These are phyloP conservation scores for Anthopleura xanthogrammica DNA, from an alignment of 92 coral and sea anemone genomes.

Conservation along the genomic window DNA sequence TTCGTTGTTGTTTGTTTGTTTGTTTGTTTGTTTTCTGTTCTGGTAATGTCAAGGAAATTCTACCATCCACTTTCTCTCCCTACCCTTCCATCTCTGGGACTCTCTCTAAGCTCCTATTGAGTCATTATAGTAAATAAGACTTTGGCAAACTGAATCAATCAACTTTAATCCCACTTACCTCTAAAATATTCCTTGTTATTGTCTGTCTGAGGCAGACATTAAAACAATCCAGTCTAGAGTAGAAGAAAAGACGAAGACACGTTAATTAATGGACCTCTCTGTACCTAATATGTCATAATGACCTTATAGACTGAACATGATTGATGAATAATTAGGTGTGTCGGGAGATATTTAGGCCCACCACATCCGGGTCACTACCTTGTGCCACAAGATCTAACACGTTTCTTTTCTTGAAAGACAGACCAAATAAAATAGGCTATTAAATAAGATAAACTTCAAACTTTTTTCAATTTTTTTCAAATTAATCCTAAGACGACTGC, in stretches of 20 bases:
- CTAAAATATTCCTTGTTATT: background rate
- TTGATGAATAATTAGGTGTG: background rate
- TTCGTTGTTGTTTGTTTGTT: too few species aligned
- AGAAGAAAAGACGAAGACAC: background rate
- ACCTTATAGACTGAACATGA: constrained; percentile 1
- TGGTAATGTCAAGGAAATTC: too few species aligned
- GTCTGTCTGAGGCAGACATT: background rate
- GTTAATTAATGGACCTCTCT: background rate
- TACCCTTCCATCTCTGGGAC: too few species aligned
- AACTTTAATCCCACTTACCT: background rate
- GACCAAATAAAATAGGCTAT: background rate
- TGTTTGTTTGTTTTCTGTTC: too few species aligned
- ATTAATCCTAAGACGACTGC: background rate
- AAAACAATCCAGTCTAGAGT: background rate
- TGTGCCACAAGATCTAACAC: background rate
- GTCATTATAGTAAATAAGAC: background rate
- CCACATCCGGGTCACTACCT: background rate
- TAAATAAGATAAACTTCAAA: background rate
- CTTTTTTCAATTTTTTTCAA: background rate
- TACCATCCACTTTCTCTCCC: too few species aligned
- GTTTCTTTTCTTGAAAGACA: background rate
- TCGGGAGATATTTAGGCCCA: background rate
- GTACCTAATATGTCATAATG: constrained; percentile 1
- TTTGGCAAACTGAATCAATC: background rate
- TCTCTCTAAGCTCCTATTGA: too few species aligned